phyloP scores from a whole-genome alignment of 2,113 vertebrate species.

The Sarotherodon lohbergeri region DNA sequence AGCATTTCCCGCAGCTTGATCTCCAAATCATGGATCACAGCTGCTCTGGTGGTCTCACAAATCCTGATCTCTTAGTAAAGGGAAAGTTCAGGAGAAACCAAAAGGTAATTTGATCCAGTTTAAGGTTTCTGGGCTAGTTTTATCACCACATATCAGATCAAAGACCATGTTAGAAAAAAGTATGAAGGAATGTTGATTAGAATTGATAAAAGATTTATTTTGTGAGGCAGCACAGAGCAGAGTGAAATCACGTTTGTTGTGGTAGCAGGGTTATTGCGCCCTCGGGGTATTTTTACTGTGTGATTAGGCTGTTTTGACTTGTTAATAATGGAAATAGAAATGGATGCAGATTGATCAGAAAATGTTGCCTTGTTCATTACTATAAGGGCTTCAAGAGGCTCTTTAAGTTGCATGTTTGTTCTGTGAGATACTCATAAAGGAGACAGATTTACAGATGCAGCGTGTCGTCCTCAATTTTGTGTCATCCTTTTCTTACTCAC shows the following conservation, averaged over 20 bases:
- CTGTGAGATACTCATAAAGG: neutral
- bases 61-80: neutral
- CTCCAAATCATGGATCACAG: neutral
- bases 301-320: neutral
- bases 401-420: neutral
- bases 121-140: neutral
- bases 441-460: neutral
- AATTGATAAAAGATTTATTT: conserved; percentile 32
- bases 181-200: conserved; percentile 41
- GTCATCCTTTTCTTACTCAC: neutral
- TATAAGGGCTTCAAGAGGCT: neutral
- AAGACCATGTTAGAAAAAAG: conserved; percentile 26
- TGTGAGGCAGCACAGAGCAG: neutral
- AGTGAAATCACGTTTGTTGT: neutral
- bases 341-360: neutral
- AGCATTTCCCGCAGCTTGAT: neutral
- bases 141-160: conserved; percentile 44
- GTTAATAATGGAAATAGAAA: neutral
- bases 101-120: conserved; percentile 34
- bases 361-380: neutral
- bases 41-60: conserved; percentile 9
- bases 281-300: neutral
- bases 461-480: neutral
- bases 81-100: neutral
- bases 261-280: neutral